phyloP scores from a whole-genome alignment of 1,140 invertebrate species.

The Episyrphus balteatus region DNA sequence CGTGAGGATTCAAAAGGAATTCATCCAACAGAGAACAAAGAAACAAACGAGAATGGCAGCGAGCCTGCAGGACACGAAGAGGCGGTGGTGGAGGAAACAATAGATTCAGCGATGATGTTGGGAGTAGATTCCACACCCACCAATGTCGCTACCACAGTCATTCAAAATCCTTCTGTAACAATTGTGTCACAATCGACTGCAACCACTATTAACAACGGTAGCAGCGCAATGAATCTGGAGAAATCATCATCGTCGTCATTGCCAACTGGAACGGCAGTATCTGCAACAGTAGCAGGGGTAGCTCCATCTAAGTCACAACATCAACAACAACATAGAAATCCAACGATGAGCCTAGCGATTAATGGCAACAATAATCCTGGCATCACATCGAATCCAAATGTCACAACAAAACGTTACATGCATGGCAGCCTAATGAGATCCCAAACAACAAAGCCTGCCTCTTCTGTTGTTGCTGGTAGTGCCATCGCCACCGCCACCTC shows the following conservation, averaged over 20 bases:
- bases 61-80: not conserved
- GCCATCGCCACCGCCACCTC: not conserved
- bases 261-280: not conserved
- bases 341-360: not conserved
- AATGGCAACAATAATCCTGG: not conserved
- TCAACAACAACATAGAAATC: not conserved
- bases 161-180: too few relatives aligned
- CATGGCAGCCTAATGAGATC: constrained; percentile 26
- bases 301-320: not conserved
- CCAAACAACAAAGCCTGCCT: constrained; percentile 13
- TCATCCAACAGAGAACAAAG: not conserved
- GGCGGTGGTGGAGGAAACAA: too few relatives aligned
- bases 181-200: too few relatives aligned
- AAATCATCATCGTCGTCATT: not conserved
- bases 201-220: too few relatives aligned
- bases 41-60: constrained; percentile 1
- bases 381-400: not conserved
- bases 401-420: constrained; percentile 19
- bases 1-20: not conserved
- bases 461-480: constrained; percentile 5
- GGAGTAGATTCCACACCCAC: not conserved
- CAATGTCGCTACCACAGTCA: not conserved
- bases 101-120: too few relatives aligned
- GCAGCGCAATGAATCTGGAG: too few relatives aligned
- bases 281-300: not conserved